Evolutionary conservation across 2,888 invertebrate genomes (phyloP).

Genomic region (Acrocyrtus sp.): DNA sequence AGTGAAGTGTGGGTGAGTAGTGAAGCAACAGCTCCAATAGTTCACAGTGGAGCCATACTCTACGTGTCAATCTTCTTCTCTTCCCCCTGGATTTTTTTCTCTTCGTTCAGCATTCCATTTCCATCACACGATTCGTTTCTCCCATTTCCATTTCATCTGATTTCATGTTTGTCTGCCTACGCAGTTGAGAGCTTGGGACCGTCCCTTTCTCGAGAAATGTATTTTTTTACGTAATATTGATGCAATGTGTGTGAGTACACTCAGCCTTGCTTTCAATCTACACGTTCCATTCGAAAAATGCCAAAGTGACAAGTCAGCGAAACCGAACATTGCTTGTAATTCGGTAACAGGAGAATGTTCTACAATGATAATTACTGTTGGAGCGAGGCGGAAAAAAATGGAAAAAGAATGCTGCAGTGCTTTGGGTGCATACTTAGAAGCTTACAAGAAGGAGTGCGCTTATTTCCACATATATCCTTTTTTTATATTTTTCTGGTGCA

Average conservation of each 20-base stretch:
- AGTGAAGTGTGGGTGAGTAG: constrained; percentile 33
- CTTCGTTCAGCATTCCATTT: constrained; percentile 35
- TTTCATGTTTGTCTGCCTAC: not conserved
- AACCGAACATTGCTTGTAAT: constrained; percentile 39
- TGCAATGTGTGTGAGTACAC: too few species aligned
- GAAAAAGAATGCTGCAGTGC: too few species aligned
- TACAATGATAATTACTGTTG: constrained; percentile 37
- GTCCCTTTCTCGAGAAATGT: not conserved
- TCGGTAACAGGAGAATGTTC: constrained; percentile 31
- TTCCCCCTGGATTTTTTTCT: constrained; percentile 21
- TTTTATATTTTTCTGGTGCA: too few species aligned
- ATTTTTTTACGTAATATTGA: constrained; percentile 22
- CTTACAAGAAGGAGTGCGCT: too few species aligned
- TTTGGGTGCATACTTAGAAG: too few species aligned
- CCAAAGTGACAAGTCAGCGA: constrained; percentile 47
- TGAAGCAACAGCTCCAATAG: constrained; percentile 44
- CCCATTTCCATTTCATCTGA: constrained; percentile 35
- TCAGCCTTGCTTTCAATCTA: constrained; percentile 24
- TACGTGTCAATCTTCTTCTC: constrained; percentile 42
- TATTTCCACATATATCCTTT: too few species aligned
- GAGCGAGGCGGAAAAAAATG: too few species aligned
- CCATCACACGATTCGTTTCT: constrained; percentile 35
- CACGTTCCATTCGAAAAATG: constrained; percentile 31
- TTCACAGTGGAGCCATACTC: constrained; percentile 39
- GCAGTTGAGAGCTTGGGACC: too few species aligned